Evolutionary conservation across 2,888 invertebrate genomes (phyloP).

Genomic region (Beris morrisii): DNA sequence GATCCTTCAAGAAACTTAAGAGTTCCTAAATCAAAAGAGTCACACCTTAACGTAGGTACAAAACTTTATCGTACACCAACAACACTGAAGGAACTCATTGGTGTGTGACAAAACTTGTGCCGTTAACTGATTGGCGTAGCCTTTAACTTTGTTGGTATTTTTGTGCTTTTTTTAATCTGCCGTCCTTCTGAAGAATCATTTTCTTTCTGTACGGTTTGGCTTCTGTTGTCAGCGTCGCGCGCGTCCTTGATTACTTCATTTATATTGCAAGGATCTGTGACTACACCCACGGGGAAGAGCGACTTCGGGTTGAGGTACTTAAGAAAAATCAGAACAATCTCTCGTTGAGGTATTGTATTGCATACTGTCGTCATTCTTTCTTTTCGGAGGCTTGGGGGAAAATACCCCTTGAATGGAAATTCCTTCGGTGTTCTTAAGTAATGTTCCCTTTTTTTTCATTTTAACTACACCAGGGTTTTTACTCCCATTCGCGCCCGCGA

Average conservation of each 20-base stretch:
- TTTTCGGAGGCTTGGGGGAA: neutral
- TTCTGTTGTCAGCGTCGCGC: slow-evolving; percentile 9
- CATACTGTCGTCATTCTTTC: slow-evolving; percentile 14
- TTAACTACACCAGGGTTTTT: slow-evolving; percentile 12
- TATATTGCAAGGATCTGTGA: slow-evolving; percentile 33
- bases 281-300: neutral
- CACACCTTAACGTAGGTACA: neutral
- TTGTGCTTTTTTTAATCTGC: neutral
- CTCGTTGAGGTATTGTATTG: slow-evolving; percentile 31
- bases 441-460: slow-evolving; percentile 22
- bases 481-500: slow-evolving; percentile 3
- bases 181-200: slow-evolving; percentile 11
- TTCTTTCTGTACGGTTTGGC: slow-evolving; percentile 8
- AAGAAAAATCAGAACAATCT: slow-evolving; percentile 32
- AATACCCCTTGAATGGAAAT: slow-evolving; percentile 11
- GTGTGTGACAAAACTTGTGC: slow-evolving; percentile 17
- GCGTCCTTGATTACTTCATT: slow-evolving; percentile 36
- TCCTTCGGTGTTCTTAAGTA: slow-evolving; percentile 23
- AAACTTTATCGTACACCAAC: neutral
- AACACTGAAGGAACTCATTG: neutral
- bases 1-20: neutral
- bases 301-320: slow-evolving; percentile 19
- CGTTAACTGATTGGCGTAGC: slow-evolving; percentile 27
- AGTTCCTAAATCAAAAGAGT: neutral
- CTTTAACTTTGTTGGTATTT: slow-evolving; percentile 13